These are phyloP conservation scores for Mimas tiliae DNA, from an alignment of 2,888 invertebrate genomes.

Conservation along the genomic window DNA sequence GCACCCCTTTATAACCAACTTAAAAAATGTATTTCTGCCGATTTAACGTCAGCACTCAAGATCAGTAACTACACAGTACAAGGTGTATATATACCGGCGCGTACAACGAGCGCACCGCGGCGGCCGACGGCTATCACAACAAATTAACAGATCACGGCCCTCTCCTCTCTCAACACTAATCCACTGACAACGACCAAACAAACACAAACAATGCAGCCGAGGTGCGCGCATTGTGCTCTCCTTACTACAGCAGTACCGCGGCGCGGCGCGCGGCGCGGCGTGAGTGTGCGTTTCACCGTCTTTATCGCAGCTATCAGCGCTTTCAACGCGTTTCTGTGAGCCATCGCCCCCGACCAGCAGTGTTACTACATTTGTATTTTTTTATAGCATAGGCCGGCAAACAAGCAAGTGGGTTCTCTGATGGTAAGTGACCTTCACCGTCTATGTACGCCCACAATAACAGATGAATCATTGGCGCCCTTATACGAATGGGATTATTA, in stretches of 20 bases:
- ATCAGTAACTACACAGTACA: too few relatives aligned
- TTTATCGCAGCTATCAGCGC: conserved; percentile 2
- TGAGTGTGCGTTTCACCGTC: conserved; percentile 13
- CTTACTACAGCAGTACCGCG: background rate
- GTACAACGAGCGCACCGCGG: background rate
- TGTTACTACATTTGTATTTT: too few relatives aligned
- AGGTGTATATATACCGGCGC: too few relatives aligned
- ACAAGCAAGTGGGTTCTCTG: too few relatives aligned
- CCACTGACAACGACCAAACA: conserved; percentile 19
- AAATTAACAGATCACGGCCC: conserved; percentile 12
- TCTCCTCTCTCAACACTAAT: conserved; percentile 5
- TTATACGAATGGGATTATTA: too few relatives aligned
- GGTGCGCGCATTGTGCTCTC: conserved; percentile 1
- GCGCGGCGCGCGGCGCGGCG: background rate
- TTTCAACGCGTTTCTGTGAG: background rate
- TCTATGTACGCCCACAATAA: too few relatives aligned
- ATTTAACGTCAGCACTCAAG: too few relatives aligned
- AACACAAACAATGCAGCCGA: conserved; percentile 13
- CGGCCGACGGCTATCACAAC: background rate
- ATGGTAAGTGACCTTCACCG: too few relatives aligned
- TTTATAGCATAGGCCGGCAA: too few relatives aligned
- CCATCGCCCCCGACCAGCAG: background rate
- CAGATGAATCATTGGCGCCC: too few relatives aligned
- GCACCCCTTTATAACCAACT: too few relatives aligned
- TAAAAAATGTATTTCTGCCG: too few relatives aligned